Conservation (phyloP, 2,797 vertebrate species). For the Argyrosomus regius region DNA sequence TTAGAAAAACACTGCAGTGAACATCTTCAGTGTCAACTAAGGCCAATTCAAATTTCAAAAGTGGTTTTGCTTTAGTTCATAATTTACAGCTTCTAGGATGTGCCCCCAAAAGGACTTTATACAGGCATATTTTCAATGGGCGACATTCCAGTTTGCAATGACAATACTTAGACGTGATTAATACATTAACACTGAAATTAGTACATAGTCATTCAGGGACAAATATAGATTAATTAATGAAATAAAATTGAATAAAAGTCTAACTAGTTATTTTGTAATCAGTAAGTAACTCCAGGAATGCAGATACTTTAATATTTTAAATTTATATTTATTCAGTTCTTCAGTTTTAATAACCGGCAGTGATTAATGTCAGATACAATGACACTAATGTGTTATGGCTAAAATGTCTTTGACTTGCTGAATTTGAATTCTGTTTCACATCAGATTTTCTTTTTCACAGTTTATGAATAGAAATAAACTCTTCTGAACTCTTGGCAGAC, state of each 20-base stretch:
- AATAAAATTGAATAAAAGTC: background rate
- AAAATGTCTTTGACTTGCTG: background rate
- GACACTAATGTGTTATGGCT: background rate
- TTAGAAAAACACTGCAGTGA: background rate
- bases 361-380: background rate
- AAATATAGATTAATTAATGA: background rate
- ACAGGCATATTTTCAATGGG: background rate
- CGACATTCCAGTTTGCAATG: background rate
- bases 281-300: background rate
- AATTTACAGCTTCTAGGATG: background rate
- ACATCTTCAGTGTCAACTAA: background rate
- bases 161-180: background rate
- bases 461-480: slow-evolving; percentile 1
- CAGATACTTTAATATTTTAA: background rate
- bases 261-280: background rate
- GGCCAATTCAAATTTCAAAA: slow-evolving; percentile 12
- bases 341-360: background rate
- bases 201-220: background rate
- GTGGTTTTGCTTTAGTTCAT: background rate
- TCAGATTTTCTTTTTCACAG: background rate
- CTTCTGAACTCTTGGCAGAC: background rate
- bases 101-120: background rate
- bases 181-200: background rate
- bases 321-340: background rate
- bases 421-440: background rate